These are phyloP conservation scores for Discoglossus pictus DNA, from an alignment of 2,797 vertebrate genomes.

Conservation along the genomic window DNA sequence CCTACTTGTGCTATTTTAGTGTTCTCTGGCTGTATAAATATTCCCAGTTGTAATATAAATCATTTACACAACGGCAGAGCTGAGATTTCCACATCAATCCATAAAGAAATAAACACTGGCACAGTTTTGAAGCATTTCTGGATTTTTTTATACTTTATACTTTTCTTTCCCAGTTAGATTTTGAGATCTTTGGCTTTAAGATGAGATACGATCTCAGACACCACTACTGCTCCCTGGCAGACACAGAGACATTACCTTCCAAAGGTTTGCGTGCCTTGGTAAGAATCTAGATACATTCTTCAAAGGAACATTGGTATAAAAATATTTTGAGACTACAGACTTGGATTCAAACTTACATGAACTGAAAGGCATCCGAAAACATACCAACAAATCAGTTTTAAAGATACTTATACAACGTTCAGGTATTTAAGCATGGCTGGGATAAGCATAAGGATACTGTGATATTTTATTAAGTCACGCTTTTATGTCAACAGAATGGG, in stretches of 20 bases:
- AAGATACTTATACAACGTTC: too few species aligned
- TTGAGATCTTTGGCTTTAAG: slow-evolving; percentile 33
- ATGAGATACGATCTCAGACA: slow-evolving; percentile 37
- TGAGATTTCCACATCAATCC: slow-evolving; percentile 1
- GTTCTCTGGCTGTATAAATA: neutral
- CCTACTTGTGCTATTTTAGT: neutral
- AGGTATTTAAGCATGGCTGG: too few species aligned
- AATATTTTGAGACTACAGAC: slow-evolving; percentile 7
- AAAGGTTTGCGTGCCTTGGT: neutral
- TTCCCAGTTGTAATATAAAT: neutral
- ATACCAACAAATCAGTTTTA: too few species aligned
- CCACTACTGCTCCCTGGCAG: slow-evolving; percentile 17
- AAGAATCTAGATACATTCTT: slow-evolving; percentile 9
- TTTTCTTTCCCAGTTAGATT: slow-evolving; percentile 14
- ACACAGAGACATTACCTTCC: slow-evolving; percentile 8
- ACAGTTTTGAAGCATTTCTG: slow-evolving; percentile 14
- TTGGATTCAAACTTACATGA: too few species aligned
- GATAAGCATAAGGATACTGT: too few species aligned
- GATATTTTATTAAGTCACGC: too few species aligned
- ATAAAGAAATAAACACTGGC: neutral
- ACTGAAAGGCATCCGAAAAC: too few species aligned
- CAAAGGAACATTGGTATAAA: slow-evolving; percentile 7
- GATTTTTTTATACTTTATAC: slow-evolving; percentile 16
- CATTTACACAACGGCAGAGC: neutral
- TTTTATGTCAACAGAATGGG: too few species aligned